Evolutionary conservation across 2,888 invertebrate genomes (phyloP), one percentile per base, ranked within the genome.

Genomic region (Aplocera efformata): DNA sequence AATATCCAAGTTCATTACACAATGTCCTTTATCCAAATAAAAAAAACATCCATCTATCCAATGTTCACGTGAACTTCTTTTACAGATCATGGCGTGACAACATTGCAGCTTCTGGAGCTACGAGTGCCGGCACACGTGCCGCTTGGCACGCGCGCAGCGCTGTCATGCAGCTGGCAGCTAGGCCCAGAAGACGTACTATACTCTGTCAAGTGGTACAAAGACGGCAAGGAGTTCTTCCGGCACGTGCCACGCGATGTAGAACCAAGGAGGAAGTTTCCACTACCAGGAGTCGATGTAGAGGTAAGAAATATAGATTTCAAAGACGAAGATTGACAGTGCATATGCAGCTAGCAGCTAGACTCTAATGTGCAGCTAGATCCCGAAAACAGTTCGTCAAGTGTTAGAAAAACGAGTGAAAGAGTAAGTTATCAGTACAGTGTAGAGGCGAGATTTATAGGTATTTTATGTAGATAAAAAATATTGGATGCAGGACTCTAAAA

Each of bases 171-270:
- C 73, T 96, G 94, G 88, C 93, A 94, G 79, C 89, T 96, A 72
- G 79, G 79, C 1, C 94, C 95, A 58, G 92, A 92, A 2, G 96
- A 96, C 75, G 91, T 92, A 32, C 89, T 96, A 31, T 96, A 96
- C 80, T 95, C 96, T 21, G 96, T 96, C 63, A 96, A 96, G 85
- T 96, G 96, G 96, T 96, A 96, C 89, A 96, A 96, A 74, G 95
- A 96, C 72, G 96, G 95, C 54, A 92, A 94, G 76, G 96, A 96
- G 84, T 96, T 96, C 89, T 96, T 94, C 89, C 90, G 96, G 49
- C 96, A 93, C 79, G 94, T 96, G 56, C 96, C 96, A 10, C 89
- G 93, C 36, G 95, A 96, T 76, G 90, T 90, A 67, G 96, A 96
- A 43, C 94, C 94, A 1, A 92, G 93, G 25, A 93, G 94, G 78